These are phyloP conservation scores for Cryptotermes secundus DNA, from an alignment of 1,140 invertebrate genomes.

Conservation along the genomic window DNA sequence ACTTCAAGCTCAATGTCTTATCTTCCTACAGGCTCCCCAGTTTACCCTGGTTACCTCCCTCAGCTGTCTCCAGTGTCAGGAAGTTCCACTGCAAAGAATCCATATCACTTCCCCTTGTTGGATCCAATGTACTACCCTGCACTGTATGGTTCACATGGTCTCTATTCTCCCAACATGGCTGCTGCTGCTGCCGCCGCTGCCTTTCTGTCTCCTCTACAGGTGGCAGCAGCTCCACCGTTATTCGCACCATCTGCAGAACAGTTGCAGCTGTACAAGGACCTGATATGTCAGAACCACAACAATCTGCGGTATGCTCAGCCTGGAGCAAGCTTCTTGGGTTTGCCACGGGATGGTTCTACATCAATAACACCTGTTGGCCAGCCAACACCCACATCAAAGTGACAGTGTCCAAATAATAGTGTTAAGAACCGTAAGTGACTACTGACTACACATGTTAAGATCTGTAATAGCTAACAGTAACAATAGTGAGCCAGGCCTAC, in stretches of 20 bases:
- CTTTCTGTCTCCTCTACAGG: conserved; percentile 21
- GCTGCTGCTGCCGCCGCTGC: conserved; percentile 12
- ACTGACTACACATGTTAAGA: background rate
- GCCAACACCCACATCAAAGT: conserved; percentile 29
- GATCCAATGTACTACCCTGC: conserved; percentile 32
- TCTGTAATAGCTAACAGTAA: background rate
- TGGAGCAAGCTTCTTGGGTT: conserved; percentile 28
- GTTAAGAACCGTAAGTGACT: background rate
- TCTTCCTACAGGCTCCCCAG: background rate
- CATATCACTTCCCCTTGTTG: conserved; percentile 21
- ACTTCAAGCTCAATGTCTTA: conserved; percentile 22
- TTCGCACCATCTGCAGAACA: conserved; percentile 31
- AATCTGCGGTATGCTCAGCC: background rate
- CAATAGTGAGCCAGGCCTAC: background rate
- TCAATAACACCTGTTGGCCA: conserved; percentile 34
- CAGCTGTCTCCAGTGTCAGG: background rate
- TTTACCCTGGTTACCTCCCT: conserved; percentile 21
- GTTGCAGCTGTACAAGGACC: conserved; percentile 33
- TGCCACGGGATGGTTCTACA: conserved; percentile 33
- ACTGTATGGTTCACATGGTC: conserved; percentile 19
- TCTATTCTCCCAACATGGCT: conserved; percentile 18
- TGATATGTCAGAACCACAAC: conserved; percentile 14
- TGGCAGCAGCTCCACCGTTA: background rate
- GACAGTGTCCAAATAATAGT: background rate
- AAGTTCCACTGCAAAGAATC: background rate